phyloP scores from a whole-genome alignment of 2,888 invertebrate genomes.

The Hetaerina titia region DNA sequence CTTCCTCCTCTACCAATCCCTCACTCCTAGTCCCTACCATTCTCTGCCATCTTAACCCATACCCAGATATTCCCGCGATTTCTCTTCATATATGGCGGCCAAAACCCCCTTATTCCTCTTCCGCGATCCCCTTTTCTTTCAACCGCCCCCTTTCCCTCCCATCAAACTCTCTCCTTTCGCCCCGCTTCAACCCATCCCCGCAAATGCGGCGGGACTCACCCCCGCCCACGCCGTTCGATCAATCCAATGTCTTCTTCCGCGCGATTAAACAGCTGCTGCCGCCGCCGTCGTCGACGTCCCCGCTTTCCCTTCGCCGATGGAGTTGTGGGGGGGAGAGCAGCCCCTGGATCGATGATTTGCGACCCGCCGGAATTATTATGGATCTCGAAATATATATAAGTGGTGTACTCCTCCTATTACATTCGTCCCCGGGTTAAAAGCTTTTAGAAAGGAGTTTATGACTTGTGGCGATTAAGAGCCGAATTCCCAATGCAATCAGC shows the following conservation, averaged over 20 bases:
- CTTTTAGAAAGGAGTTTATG: background rate
- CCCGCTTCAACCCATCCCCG: background rate
- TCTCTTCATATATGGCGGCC: background rate
- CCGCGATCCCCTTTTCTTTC: background rate
- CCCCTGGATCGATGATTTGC: background rate
- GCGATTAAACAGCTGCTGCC: conserved; percentile 58
- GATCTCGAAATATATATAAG: background rate
- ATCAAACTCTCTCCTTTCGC: background rate
- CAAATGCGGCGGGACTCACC: conserved; percentile 27
- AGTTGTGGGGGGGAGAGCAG: background rate
- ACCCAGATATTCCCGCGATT: background rate
- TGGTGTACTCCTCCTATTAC: background rate
- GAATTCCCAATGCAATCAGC: background rate
- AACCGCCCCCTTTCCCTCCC: background rate
- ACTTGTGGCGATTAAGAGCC: background rate
- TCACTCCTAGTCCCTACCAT: background rate
- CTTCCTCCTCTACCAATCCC: background rate
- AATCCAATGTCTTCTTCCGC: conserved; percentile 59
- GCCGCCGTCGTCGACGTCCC: too few species aligned
- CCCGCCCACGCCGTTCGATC: conserved; percentile 25
- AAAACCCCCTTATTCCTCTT: background rate
- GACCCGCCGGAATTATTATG: background rate
- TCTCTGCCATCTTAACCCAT: background rate
- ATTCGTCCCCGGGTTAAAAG: background rate
- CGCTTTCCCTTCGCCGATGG: background rate